phyloP scores from a whole-genome alignment of 2,113 vertebrate species.

The Melanocharis versteri region DNA sequence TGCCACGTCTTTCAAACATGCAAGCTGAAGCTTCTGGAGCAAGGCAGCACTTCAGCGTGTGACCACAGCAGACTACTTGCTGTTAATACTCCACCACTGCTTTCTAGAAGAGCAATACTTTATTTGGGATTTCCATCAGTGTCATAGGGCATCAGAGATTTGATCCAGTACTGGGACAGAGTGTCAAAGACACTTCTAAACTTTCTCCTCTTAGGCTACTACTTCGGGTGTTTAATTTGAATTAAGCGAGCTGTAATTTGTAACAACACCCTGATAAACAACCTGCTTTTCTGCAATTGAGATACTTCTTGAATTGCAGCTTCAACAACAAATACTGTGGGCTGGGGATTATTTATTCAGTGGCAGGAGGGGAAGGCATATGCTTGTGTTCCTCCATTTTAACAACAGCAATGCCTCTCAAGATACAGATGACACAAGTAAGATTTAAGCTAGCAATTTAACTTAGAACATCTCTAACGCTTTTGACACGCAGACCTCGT shows the following conservation, averaged over 20 bases:
- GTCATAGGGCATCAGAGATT: background rate
- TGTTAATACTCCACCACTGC: background rate
- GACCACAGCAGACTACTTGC: background rate
- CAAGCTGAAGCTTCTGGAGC: background rate
- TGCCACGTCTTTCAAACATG: background rate
- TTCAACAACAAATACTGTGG: background rate
- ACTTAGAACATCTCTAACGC: background rate
- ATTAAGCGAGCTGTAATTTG: background rate
- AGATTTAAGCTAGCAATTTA: background rate
- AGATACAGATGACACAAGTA: background rate
- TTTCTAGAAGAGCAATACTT: background rate
- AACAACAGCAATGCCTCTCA: background rate
- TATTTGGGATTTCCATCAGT: background rate
- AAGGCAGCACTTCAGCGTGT: background rate
- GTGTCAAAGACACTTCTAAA: background rate
- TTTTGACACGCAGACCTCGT: background rate
- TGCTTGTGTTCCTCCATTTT: background rate
- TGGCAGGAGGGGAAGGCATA: background rate
- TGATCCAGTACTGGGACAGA: background rate
- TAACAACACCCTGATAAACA: background rate
- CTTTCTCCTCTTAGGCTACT: background rate
- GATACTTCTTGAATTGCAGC: background rate
- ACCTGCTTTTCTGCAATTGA: background rate
- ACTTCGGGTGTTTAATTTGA: background rate
- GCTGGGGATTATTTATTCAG: background rate